Evolutionary conservation across 92 coral and sea anemone species (phyloP).

Genomic region (Anthopleura xanthogrammica): DNA sequence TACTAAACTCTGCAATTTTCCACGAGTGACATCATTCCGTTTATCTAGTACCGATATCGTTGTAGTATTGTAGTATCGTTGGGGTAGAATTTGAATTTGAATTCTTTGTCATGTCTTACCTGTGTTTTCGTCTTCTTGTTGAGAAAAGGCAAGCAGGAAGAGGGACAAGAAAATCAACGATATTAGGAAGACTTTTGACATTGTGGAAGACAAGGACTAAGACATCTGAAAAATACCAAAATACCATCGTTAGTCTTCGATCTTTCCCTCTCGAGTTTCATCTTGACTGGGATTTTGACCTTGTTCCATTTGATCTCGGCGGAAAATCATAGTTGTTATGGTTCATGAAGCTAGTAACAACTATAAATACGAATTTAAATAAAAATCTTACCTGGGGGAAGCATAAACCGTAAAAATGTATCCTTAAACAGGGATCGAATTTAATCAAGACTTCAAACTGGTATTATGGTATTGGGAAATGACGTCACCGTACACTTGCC

Average conservation of each 20-base stretch:
- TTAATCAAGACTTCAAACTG: slow-evolving; percentile 8
- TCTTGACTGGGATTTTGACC: neutral
- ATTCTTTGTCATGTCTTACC: slow-evolving; percentile 5
- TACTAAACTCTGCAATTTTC: too few relatives aligned
- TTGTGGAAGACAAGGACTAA: slow-evolving; percentile 27
- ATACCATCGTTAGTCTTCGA: slow-evolving; percentile 5
- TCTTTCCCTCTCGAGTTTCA: neutral
- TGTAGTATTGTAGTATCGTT: too few relatives aligned
- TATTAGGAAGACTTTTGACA: slow-evolving; percentile 61
- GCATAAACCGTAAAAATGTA: slow-evolving; percentile 21
- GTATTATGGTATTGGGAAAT: slow-evolving; percentile 18
- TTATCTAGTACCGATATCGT: too few relatives aligned
- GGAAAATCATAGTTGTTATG: neutral
- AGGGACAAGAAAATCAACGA: slow-evolving; percentile 50
- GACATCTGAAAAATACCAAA: slow-evolving; percentile 48
- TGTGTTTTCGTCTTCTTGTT: slow-evolving; percentile 26
- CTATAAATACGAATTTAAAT: neutral
- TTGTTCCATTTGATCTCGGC: neutral
- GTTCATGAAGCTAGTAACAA: neutral
- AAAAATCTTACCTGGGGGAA: slow-evolving; percentile 28
- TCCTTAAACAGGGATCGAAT: slow-evolving; percentile 13
- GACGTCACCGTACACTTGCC: slow-evolving; percentile 34
- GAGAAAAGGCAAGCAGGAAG: slow-evolving; percentile 35
- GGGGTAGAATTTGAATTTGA: neutral
- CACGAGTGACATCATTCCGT: too few relatives aligned